Base-by-base conservation (phyloP, 2,113 vertebrate genomes). In the Chinchilla lanigera region DNA sequence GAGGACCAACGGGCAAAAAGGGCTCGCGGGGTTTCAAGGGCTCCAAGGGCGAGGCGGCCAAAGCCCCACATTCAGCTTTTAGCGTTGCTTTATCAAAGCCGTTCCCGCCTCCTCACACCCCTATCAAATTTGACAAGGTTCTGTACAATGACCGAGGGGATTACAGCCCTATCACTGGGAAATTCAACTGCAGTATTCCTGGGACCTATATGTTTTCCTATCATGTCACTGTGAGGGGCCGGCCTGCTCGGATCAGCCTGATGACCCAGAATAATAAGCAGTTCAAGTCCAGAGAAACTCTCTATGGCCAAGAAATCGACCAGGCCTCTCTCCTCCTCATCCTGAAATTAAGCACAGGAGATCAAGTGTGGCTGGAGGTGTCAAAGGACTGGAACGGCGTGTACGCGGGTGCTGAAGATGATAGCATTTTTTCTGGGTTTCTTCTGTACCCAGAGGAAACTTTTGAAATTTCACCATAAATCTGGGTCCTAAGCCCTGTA, bases 341-440 rank as follows among this genome's bases (percentile, higher is more conserved):
- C 95, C 97, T 99, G 92, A 99, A 98, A 93, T 98, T 99, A 89
- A 98, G 95, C 0, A 98, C 16, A 1, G 99, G 99, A 0, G 99
- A 99, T 97, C 99, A 99, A 93, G 99, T 99, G 75, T 99, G 99
- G 99, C 98, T 99, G 98, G 99, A 99, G 98, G 99, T 99, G 0
- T 98, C 99, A 0, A 99, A 99, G 98, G 99, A 99, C 94, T 99
- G 99, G 99, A 99, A 99, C 4, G 99, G 99, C 3, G 98, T 99
- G 10, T 99, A 99, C 2, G 99, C 98, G 35, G 99, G 99, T 26
- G 98, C 99, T 1, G 99, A 99, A 97, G 99, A 99, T 0, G 99
- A 99, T 98, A 99, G 99, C 85, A 98, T 99, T 98, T 99, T 99
- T 93, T 99, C 99, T 2, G 99, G 99, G 17, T 99, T 99, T 96